Evolutionary conservation across 2,113 vertebrate genomes (phyloP).

Genomic region (Poicephalus meyeri): DNA sequence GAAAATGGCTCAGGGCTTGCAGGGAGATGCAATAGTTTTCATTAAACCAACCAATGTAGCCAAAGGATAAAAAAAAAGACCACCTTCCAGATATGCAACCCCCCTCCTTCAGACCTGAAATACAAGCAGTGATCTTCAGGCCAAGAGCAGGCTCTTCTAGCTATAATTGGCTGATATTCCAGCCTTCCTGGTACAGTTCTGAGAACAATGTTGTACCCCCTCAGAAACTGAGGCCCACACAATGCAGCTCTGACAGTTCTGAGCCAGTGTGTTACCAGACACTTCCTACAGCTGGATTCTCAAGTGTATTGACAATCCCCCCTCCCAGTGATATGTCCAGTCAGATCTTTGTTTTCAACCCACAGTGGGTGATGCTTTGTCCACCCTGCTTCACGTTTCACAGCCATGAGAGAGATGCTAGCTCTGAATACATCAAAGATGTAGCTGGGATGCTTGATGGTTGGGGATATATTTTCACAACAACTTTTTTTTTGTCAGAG

Average conservation of each 20-base stretch:
- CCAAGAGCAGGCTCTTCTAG: not conserved
- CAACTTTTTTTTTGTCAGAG: not conserved
- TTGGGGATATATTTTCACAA: not conserved
- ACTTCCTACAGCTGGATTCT: not conserved
- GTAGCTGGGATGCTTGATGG: not conserved
- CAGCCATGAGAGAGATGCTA: not conserved
- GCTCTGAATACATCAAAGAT: not conserved
- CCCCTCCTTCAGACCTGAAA: not conserved
- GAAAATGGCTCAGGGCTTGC: not conserved
- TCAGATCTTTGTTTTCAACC: not conserved
- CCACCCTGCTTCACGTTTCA: fast-evolving
- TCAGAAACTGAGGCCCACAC: not conserved
- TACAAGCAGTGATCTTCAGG: not conserved
- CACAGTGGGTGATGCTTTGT: not conserved
- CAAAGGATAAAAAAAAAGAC: not conserved
- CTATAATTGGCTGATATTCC: not conserved
- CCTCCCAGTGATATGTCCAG: not conserved
- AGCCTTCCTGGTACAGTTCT: not conserved
- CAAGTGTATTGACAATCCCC: not conserved
- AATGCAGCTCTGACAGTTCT: not conserved
- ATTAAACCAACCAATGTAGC: not conserved
- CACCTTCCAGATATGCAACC: not conserved
- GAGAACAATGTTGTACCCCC: not conserved
- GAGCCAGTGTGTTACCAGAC: not conserved
- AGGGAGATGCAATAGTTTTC: not conserved